A percentile compares a stretch with the other conserved stretches of the same genome.
Conservation (phyloP, 2,888 invertebrate genomes). For the Adineta ricciae region DNA sequence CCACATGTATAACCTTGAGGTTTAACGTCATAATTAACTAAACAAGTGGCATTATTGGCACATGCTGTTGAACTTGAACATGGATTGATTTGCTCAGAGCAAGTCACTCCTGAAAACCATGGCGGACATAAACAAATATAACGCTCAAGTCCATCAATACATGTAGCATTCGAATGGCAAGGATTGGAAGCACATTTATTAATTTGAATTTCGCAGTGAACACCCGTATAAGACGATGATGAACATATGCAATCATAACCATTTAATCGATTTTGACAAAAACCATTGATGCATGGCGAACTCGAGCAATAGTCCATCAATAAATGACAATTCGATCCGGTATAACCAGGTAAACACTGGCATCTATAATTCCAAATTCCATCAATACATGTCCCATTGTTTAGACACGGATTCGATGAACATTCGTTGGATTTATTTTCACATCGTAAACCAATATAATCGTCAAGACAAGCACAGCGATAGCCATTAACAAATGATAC, state of each 20-base stretch:
- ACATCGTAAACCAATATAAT: conserved; percentile 28
- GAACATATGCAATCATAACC: conserved; percentile 34
- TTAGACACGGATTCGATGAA: conserved; percentile 24
- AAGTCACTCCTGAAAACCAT: conserved; percentile 40
- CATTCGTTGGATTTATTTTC: conserved; percentile 23
- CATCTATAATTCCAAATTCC: conserved; percentile 24
- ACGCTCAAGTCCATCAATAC: neutral
- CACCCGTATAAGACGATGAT: conserved; percentile 28
- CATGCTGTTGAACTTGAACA: conserved; percentile 41
- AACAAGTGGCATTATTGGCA: conserved; percentile 41
- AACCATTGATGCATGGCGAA: conserved; percentile 38
- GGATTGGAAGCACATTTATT: conserved; percentile 30
- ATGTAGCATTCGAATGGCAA: conserved; percentile 21
- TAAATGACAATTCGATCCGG: conserved; percentile 23
- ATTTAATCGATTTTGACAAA: conserved; percentile 53
- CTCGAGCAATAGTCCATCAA: conserved; percentile 27
- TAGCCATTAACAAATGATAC: conserved; percentile 24
- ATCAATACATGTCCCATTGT: conserved; percentile 30
- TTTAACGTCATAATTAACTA: neutral
- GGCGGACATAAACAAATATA: conserved; percentile 38
- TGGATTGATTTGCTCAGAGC: conserved; percentile 37
- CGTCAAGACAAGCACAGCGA: conserved; percentile 25
- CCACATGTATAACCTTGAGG: conserved; percentile 22
- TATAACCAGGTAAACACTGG: conserved; percentile 22
- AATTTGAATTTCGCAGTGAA: conserved; percentile 28